Evolutionary conservation across 2,888 invertebrate genomes (phyloP), one percentile per base, ranked within the genome.

Genomic region (Theodoxus fluviatilis): DNA sequence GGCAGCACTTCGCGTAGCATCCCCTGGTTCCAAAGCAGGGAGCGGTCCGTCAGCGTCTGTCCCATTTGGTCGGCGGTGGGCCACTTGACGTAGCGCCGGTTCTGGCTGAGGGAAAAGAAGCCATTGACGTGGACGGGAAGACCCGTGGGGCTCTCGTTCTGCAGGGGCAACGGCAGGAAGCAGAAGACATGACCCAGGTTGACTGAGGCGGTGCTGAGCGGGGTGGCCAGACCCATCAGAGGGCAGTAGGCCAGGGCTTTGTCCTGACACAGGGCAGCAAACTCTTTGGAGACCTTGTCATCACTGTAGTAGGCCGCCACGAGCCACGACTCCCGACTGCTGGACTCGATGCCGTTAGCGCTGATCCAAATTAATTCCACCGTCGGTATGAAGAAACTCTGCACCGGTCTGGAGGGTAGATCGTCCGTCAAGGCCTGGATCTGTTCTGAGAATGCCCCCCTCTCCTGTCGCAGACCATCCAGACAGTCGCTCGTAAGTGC

Each of bases 71-170:
- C 79, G 0, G 78, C 75, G 33, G 82, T 76, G 35, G 82, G 80
- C 83, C 84, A 85, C 74, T 83, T 85, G 3, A 85, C 69, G 70
- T 83, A 81, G 28, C 83, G 78, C 25, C 84, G 75, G 72, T 83
- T 84, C 64, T 82, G 82, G 59, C 79, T 82, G 9, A 85, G 70
- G 4, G 83, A 80, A 74, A 85, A 85, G 71, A 77, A 83, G 7
- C 84, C 85, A 73, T 84, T 84, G 18, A 85, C 79, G 73, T 85
- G 84, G 3, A 85, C 77, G 0, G 84, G 84, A 15, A 84, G 77
- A 6, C 85, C 85, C 2, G 84, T 83, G n/a, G 78, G 73, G 59
- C 76, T 78, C 57, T 77, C 72, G 7, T 74, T 72, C 65, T 81
- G 81, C 43, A 76, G 65, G 3, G 85, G 83, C 25, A 86, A 78